A percentile compares a stretch with the other conserved stretches of the same genome.
Evolutionary conservation across 2,888 invertebrate genomes (phyloP).

Genomic region (Phorcus lineatus): DNA sequence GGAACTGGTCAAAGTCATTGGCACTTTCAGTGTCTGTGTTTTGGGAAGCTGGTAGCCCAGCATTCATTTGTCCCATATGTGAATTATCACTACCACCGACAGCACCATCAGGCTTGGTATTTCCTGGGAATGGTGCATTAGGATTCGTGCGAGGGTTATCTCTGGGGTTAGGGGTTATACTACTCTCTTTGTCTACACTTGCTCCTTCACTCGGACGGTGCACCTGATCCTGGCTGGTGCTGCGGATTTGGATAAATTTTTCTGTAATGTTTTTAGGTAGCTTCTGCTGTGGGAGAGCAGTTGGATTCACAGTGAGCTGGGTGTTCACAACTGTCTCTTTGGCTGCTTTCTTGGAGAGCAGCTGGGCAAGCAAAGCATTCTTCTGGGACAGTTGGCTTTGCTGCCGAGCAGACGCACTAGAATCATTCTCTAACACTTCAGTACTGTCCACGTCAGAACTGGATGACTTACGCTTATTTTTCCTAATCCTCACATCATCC

Average conservation of each 20-base stretch:
- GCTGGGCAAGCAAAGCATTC: constrained; percentile 68
- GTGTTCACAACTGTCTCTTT: constrained; percentile 67
- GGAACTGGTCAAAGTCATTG: constrained; percentile 43
- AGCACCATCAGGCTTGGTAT: constrained; percentile 38
- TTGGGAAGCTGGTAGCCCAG: constrained; percentile 29
- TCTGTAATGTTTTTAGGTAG: constrained; percentile 70
- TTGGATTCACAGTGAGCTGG: constrained; percentile 58
- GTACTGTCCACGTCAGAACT: constrained; percentile 55
- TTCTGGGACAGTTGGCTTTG: constrained; percentile 56
- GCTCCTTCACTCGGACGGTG: not conserved
- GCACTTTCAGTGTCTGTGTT: not conserved
- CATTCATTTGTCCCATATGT: constrained; percentile 31
- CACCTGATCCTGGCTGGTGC: not conserved
- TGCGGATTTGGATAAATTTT: constrained; percentile 43
- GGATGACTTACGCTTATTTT: constrained; percentile 57
- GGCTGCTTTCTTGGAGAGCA: constrained; percentile 63
- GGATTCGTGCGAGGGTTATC: constrained; percentile 53
- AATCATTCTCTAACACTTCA: constrained; percentile 47
- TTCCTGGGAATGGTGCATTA: constrained; percentile 54
- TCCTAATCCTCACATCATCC: constrained; percentile 40
- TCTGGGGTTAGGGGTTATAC: constrained; percentile 49
- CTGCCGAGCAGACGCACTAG: constrained; percentile 34
- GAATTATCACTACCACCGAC: not conserved
- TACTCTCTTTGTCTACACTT: constrained; percentile 27
- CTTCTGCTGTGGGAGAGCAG: constrained; percentile 79